These are phyloP conservation scores for Syngnathus typhle DNA, from an alignment of 2,113 vertebrate species.

Conservation along the genomic window DNA sequence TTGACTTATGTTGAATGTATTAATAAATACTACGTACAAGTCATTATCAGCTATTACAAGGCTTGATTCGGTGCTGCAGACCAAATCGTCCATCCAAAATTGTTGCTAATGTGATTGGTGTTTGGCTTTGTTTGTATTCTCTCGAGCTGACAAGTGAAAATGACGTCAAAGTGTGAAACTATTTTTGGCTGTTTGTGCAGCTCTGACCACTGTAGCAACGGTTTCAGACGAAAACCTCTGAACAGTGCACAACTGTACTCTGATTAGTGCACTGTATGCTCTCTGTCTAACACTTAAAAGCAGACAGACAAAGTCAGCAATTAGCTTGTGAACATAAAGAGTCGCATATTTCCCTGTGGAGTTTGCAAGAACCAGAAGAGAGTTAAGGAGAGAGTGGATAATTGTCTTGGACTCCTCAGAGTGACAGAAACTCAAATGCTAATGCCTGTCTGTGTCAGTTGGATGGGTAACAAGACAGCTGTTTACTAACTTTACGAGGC, in stretches of 20 bases:
- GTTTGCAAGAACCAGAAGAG: slow-evolving; percentile 8
- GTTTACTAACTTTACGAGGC: slow-evolving; percentile 11
- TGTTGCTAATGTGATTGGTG: background rate
- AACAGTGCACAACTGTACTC: background rate
- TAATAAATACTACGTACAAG: background rate
- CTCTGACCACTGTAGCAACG: background rate
- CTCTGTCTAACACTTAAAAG: background rate
- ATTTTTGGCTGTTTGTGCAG: background rate
- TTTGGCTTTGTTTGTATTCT: background rate
- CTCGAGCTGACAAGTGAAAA: background rate
- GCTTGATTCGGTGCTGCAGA: background rate
- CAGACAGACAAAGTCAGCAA: background rate
- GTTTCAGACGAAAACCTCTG: background rate
- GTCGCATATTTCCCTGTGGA: slow-evolving; percentile 1
- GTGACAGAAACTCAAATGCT: slow-evolving; percentile 9
- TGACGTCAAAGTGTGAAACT: background rate
- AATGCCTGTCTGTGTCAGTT: slow-evolving; percentile 11
- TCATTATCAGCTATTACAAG: background rate
- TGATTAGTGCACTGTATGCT: background rate
- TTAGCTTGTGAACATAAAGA: slow-evolving; percentile 7
- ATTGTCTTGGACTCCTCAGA: slow-evolving; percentile 5
- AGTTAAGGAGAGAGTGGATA: slow-evolving; percentile 11
- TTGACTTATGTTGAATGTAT: background rate
- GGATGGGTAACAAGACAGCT: slow-evolving; percentile 5
- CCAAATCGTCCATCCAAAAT: background rate